A percentile compares a stretch with the other conserved stretches of the same genome.
These are phyloP conservation scores for Uloborus plumipes DNA, from an alignment of 2,888 invertebrate genomes.

Conservation along the genomic window DNA sequence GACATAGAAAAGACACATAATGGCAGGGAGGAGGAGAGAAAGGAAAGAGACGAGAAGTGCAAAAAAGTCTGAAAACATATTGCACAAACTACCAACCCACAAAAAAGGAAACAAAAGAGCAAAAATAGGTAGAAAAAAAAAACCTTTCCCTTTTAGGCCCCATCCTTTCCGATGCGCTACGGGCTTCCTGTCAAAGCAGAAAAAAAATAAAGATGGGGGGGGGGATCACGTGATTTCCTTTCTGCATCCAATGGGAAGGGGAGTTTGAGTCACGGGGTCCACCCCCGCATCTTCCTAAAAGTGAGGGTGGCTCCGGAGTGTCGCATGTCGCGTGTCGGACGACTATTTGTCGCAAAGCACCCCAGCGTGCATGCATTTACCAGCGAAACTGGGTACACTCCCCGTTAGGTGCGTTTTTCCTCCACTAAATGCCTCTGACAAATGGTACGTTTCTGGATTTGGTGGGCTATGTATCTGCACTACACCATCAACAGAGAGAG, in stretches of 20 bases:
- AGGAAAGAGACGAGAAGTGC: constrained; percentile 5
- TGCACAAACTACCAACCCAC: constrained; percentile 30
- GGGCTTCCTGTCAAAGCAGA: constrained; percentile 47
- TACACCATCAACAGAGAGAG: no score
- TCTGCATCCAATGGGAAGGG: constrained; percentile 29
- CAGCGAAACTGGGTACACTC: not conserved
- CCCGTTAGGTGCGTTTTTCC: no score
- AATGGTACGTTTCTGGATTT: no score
- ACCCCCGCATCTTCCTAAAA: constrained; percentile 39
- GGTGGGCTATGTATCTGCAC: no score
- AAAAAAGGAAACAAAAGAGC: constrained; percentile 8
- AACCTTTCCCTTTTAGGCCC: constrained; percentile 58
- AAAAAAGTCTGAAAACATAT: constrained; percentile 25
- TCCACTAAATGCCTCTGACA: no score
- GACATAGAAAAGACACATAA: constrained; percentile 28
- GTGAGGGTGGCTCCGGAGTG: constrained; percentile 56
- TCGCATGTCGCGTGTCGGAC: constrained; percentile 58
- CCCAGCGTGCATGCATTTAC: constrained; percentile 42
- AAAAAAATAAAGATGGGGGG: constrained; percentile 6
- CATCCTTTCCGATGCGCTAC: constrained; percentile 26
- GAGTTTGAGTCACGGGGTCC: constrained; percentile 31
- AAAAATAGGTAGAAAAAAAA: constrained; percentile 1
- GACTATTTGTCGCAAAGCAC: constrained; percentile 57
- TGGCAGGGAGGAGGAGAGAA: constrained; percentile 11
- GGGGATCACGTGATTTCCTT: constrained; percentile 48